Conservation (phyloP, 2,888 invertebrate species). For the Sarcophaga subvicina region DNA sequence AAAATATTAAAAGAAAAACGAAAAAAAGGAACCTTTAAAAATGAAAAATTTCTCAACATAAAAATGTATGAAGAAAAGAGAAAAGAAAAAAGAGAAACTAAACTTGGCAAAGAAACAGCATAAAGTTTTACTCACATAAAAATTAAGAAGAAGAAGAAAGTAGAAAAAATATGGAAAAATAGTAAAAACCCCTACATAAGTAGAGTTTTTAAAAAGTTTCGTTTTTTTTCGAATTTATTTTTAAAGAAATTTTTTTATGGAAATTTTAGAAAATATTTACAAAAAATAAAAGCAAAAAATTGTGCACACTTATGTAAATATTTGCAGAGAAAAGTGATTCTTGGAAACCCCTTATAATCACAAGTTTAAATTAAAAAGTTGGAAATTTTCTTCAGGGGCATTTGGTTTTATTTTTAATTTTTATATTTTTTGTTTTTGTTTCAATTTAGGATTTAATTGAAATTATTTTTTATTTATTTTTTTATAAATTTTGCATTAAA, state of each 20-base stretch:
- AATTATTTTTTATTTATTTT: too few species aligned
- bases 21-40: background rate
- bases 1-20: background rate
- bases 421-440: too few species aligned
- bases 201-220: background rate
- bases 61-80: background rate
- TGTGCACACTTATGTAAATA: too few species aligned
- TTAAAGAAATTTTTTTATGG: background rate
- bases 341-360: background rate
- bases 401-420: too few species aligned
- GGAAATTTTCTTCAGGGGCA: background rate
- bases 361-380: too few species aligned
- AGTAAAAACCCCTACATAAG: background rate
- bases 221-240: background rate
- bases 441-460: too few species aligned
- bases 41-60: background rate
- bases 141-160: background rate
- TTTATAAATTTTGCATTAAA: too few species aligned
- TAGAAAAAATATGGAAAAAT: background rate
- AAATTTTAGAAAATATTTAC: background rate
- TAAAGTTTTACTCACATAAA: background rate
- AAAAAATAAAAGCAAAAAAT: background rate
- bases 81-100: background rate
- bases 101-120: background rate
- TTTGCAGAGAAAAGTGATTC: background rate